Evolutionary conservation across 35 echinoderm and acorn worm genomes (phyloP).

Genomic region (Eucidaris tribuloides): DNA sequence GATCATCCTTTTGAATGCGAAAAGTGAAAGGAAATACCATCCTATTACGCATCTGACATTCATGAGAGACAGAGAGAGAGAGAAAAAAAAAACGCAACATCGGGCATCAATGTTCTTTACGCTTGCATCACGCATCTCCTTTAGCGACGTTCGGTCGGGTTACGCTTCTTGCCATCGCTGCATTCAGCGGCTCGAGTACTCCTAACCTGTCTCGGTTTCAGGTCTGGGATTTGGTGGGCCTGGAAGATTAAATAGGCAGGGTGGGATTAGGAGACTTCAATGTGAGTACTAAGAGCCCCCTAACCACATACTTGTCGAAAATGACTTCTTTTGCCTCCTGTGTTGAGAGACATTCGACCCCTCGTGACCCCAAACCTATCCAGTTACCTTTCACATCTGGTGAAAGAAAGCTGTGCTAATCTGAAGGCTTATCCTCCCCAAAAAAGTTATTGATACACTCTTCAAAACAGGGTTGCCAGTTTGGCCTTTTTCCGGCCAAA

Average conservation of each 20-base stretch:
- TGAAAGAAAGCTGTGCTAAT: constrained; percentile 6
- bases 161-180: too few relatives aligned
- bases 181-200: too few relatives aligned
- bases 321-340: not conserved
- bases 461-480: not conserved
- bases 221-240: too few relatives aligned
- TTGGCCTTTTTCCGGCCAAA: not conserved
- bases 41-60: not conserved
- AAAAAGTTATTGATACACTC: not conserved
- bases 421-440: not conserved
- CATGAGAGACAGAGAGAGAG: not conserved
- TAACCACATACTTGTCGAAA: too few relatives aligned
- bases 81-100: not conserved
- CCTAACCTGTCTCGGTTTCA: too few relatives aligned
- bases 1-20: constrained; percentile 8
- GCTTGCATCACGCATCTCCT: too few relatives aligned
- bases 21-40: constrained; percentile 13
- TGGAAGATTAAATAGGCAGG: too few relatives aligned
- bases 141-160: too few relatives aligned
- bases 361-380: constrained; percentile 1
- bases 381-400: not conserved
- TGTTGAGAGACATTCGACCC: constrained; percentile 15
- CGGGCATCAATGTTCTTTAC: not conserved
- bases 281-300: too few relatives aligned
- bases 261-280: too few relatives aligned